Evolutionary conservation across 2,797 vertebrate genomes (phyloP).

Genomic region (Dipus sagitta): DNA sequence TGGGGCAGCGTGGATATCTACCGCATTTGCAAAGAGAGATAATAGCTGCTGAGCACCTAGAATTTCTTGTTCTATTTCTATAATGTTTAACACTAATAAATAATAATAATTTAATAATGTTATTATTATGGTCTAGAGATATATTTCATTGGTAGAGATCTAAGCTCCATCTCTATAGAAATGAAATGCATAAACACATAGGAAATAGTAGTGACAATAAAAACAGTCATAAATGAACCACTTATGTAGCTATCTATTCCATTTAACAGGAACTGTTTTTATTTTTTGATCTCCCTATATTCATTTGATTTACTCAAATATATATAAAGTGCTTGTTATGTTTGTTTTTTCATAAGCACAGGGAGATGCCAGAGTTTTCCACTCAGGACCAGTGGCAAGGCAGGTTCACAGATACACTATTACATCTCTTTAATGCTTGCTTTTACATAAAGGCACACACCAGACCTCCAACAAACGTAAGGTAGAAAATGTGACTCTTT

Average conservation of each 20-base stretch:
- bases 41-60: constrained; percentile 1
- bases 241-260: neutral
- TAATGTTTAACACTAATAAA: neutral
- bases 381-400: neutral
- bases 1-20: neutral
- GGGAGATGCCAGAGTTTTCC: neutral
- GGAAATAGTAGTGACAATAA: neutral
- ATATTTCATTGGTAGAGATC: neutral
- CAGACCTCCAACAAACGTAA: neutral
- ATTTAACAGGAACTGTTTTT: neutral
- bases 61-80: neutral
- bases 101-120: neutral
- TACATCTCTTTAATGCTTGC: neutral
- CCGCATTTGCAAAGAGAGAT: neutral
- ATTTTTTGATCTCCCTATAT: neutral
- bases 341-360: neutral
- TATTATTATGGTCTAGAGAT: neutral
- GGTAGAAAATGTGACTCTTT: neutral
- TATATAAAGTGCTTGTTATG: neutral
- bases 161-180: neutral
- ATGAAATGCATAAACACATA: neutral
- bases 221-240: neutral
- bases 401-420: neutral
- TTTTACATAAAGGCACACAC: neutral
- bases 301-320: neutral